Conservation (phyloP, 2,113 vertebrate species). For the Callospermophilus lateralis region DNA sequence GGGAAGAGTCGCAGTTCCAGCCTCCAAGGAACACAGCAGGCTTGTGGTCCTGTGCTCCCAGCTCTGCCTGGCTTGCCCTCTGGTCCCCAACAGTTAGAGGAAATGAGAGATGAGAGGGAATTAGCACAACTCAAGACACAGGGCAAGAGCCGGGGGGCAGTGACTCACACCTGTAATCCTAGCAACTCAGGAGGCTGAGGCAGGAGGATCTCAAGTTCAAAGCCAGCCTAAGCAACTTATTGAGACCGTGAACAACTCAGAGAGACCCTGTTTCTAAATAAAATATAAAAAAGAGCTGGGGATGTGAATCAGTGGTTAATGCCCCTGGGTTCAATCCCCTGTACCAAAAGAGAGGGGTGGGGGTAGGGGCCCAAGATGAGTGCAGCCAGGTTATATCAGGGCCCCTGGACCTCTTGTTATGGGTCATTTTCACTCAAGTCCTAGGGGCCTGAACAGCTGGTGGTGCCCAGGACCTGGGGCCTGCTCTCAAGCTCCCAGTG, state of each 20-base stretch:
- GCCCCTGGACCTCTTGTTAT: background rate
- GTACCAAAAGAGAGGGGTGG: no score
- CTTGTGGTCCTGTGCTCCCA: rapidly evolving
- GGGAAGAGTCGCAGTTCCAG: background rate
- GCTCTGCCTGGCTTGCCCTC: background rate
- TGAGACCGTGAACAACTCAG: no score
- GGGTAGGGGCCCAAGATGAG: no score
- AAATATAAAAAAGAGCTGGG: no score
- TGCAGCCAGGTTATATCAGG: background rate
- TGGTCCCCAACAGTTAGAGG: background rate
- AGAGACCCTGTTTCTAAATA: no score
- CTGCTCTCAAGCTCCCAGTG: background rate
- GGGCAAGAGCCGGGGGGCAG: no score
- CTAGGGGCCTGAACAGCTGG: background rate
- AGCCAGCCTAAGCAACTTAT: no score
- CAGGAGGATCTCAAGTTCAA: no score
- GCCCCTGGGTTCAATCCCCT: no score
- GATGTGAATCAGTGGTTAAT: no score
- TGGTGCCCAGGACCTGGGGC: background rate
- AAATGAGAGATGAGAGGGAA: background rate
- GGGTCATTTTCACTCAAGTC: background rate
- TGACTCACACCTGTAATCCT: no score
- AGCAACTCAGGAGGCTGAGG: no score
- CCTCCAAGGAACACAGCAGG: rapidly evolving
- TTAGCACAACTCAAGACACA: background rate